Evolutionary conservation across 2,888 invertebrate genomes (phyloP), one percentile per base, ranked within the genome.

Genomic region (Saturnia pavonia): DNA sequence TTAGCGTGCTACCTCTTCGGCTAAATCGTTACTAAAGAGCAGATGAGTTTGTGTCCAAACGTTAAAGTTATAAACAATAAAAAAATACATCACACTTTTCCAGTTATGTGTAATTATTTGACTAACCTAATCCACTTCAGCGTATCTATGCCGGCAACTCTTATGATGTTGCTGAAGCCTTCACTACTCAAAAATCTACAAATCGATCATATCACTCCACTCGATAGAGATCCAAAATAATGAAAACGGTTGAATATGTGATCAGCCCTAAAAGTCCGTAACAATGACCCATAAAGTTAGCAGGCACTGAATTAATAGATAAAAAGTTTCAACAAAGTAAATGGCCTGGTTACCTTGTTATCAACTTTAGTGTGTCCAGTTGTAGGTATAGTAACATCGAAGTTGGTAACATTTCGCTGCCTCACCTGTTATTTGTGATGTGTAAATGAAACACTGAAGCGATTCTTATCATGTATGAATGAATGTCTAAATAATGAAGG

Each of bases 391-490:
- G 69, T 69, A 48, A 65, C 51, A 69, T 42, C 54, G 63, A 25
- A 65, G 40, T 54, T 22, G n/a, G 54, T 6, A 67, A 57, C 67
- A 66, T 71, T 69, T 67, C 69, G 60, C 57, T 51, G 71, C 69
- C 43, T 71, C 27, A 54, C 25, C 11, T 69, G 67, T 71, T 71
- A 71, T 34, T n/a, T 16, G n/a, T 4, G 51, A 11, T 12, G 67
- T 54, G 1, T 54, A 54, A 67, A 27, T 51, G 16, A 70, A 40
- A 67, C 2, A 19, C 27, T 42, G 22, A 1, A 66, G 70, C 67
- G 66, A 51, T 45, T 69, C 48, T 34, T 34, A 63, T 11, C 16
- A n/a, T n/a, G 1, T 63, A 16, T 1, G 0, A 34, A 6, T 63
- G 3, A 22, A 57, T 12, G 12, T 45, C 0, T 34, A 34, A n/a